Base-by-base conservation (phyloP, 2,888 invertebrate species). In the Drosophila eohydei region DNA sequence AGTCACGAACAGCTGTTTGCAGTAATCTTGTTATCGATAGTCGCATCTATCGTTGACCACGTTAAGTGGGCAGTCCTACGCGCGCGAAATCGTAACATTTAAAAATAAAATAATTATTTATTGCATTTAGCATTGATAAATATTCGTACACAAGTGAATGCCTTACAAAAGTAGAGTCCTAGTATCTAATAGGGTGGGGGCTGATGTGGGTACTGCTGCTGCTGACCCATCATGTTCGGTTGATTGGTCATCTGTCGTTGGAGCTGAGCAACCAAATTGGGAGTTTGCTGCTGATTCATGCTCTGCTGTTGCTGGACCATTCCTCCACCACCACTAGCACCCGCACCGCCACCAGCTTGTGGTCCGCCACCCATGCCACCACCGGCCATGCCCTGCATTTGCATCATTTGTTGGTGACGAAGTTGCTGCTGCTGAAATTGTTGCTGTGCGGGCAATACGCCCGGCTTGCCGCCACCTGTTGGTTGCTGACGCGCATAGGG, bases 321-420 rank as follows among this genome's bases (percentile, higher is more conserved):
- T 40, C 92, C 93, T 3, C 91, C 92, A 75, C 83, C 90, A 4
- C 81, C 83, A 12, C 79, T 88, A 11, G 88, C 91, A 12, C 90
- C 90, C 32, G 79, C 90, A 26, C 81, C 90, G 8, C 88, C 89
- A 12, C 83, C 84, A 4, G 85, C 62, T 65, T 92, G 93, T 9
- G 91, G 91, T 8, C 88, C 91, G 69, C 92, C 91, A 5, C 92
- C 92, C 86, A 85, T 88, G 26, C 83, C 88, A 14, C 88, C 89
- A 28, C 88, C 78, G 6, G 81, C 88, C 92, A 69, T 92, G 82
- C 95, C 85, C 88, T 95, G 95, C 90, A 94, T 94, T 81, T 92
- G 92, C 88, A 95, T 94, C 92, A 95, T 95, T 69, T 95, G 95
- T 81, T 95, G 96, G 94, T 95, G 94, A 81, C 96, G 92, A 94